Evolutionary conservation across 2,888 invertebrate genomes (phyloP).

Genomic region (Gymnoscelis rufifasciata): DNA sequence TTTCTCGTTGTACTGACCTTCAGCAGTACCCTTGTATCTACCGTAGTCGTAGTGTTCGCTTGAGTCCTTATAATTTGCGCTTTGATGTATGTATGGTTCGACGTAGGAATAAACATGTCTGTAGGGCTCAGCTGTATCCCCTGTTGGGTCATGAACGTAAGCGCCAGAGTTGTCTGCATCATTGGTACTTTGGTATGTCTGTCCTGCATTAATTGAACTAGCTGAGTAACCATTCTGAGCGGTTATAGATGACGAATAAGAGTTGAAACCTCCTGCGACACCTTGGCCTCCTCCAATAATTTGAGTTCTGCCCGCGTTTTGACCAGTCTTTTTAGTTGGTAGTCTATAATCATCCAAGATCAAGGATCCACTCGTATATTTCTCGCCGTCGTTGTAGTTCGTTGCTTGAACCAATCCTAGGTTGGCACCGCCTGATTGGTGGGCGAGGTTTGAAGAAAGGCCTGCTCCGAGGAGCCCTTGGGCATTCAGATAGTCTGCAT

Average conservation of each 20-base stretch:
- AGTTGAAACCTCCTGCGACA: slow-evolving; percentile 18
- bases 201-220: slow-evolving; percentile 25
- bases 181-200: slow-evolving; percentile 38
- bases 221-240: slow-evolving; percentile 23
- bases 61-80: slow-evolving; percentile 47
- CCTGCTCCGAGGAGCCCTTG: slow-evolving; percentile 27
- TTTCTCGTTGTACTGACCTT: slow-evolving; percentile 28
- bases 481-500: slow-evolving; percentile 34
- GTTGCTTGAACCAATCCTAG: slow-evolving; percentile 58
- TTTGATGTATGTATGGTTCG: slow-evolving; percentile 60
- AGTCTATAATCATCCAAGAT: slow-evolving; percentile 67
- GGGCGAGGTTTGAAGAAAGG: slow-evolving; percentile 29
- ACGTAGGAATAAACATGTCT: slow-evolving; percentile 56
- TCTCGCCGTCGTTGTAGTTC: slow-evolving; percentile 44
- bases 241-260: slow-evolving; percentile 9
- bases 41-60: slow-evolving; percentile 45
- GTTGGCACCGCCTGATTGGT: slow-evolving; percentile 39
- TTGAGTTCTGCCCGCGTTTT: slow-evolving; percentile 28
- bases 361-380: slow-evolving; percentile 65
- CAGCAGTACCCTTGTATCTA: slow-evolving; percentile 40
- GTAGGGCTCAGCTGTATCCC: slow-evolving; percentile 67
- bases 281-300: slow-evolving; percentile 24
- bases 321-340: slow-evolving; percentile 43
- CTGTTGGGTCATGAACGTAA: slow-evolving; percentile 69
- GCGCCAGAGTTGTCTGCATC: slow-evolving; percentile 62